Percentiles rank a stretch among this genome's conserved stretches.
Conservation (phyloP, 2,888 invertebrate species). For the Rotaria macrura region DNA sequence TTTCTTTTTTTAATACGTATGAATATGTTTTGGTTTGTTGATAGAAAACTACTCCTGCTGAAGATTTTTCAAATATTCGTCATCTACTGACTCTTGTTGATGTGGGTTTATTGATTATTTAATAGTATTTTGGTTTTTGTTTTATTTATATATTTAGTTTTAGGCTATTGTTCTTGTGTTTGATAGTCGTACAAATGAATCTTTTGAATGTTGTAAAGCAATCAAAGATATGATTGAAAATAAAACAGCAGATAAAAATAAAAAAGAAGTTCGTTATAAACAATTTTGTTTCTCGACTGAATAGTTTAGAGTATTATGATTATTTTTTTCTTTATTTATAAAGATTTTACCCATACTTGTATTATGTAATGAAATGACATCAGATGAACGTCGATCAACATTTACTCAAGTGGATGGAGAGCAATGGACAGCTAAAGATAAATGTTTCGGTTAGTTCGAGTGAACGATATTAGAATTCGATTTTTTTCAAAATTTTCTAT, state of each 20-base stretch:
- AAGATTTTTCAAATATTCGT: not conserved
- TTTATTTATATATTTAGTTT: not conserved
- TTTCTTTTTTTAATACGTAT: too few species aligned
- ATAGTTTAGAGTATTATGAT: too few species aligned
- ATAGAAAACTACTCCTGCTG: not conserved
- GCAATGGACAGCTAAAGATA: slow-evolving; percentile 2
- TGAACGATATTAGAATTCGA: not conserved
- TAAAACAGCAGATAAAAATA: not conserved
- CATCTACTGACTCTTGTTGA: not conserved
- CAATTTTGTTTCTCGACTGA: not conserved
- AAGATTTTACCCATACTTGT: not conserved
- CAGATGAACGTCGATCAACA: not conserved
- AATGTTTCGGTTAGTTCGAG: not conserved
- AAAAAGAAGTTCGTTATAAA: not conserved
- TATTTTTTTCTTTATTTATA: not conserved
- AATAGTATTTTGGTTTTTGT: not conserved
- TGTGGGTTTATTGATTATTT: not conserved
- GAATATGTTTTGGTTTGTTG: not conserved
- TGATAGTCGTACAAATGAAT: slow-evolving; percentile 17
- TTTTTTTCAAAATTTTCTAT: not conserved
- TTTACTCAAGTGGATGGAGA: not conserved
- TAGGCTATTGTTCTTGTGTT: slow-evolving; percentile 17
- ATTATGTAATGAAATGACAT: not conserved
- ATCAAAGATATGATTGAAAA: not conserved
- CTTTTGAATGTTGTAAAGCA: slow-evolving; percentile 12